Conservation (phyloP, 2,888 invertebrate genomes). For the Minunthozetes semirufus region DNA sequence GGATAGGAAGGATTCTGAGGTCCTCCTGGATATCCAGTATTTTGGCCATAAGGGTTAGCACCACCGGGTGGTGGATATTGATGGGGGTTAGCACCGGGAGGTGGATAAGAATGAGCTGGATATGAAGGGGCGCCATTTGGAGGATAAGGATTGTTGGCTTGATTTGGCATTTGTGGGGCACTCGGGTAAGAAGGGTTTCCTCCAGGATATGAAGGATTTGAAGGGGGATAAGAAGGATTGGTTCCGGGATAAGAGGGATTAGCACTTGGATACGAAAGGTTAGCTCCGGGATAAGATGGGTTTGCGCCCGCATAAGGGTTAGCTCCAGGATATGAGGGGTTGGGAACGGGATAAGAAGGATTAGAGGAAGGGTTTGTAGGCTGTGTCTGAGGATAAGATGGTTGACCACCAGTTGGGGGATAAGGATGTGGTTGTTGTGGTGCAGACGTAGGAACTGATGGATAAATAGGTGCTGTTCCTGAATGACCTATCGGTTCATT, state of each 20-base stretch:
- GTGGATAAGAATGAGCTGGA: not conserved
- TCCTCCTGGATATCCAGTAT: not conserved
- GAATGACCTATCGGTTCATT: not conserved
- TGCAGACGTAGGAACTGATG: slow-evolving; percentile 10
- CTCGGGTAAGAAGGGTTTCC: not conserved
- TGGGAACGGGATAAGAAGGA: not conserved
- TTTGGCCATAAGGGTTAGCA: not conserved
- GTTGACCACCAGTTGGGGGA: not conserved
- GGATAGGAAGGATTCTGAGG: slow-evolving; percentile 8
- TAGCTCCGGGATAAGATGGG: not conserved
- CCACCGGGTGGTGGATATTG: not conserved
- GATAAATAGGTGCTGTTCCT: not conserved
- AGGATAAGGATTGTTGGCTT: not conserved
- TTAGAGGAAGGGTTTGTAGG: not conserved
- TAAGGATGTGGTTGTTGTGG: not conserved
- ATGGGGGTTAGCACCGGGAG: not conserved
- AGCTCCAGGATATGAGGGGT: not conserved
- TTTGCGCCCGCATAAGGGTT: no score
- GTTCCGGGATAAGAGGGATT: no score
- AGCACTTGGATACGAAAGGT: not conserved
- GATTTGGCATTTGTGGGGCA: not conserved
- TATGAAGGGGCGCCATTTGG: not conserved
- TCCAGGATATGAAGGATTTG: no score
- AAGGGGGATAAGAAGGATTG: no score
- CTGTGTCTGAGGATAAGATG: not conserved